Conservation (phyloP, 2,113 vertebrate species). For the Meles meles region DNA sequence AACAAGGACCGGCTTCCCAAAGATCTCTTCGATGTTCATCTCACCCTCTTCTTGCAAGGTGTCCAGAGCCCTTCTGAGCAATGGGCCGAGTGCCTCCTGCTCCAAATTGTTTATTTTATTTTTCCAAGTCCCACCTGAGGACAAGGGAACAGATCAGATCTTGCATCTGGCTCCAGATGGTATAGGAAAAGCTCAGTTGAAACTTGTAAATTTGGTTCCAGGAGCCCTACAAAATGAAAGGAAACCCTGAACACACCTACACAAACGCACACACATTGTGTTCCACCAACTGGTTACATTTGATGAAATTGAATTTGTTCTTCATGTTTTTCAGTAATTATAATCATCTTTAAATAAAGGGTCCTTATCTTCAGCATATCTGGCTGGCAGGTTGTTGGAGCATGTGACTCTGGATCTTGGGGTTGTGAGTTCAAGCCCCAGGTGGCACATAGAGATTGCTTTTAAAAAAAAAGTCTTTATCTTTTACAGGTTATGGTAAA, state of each 20-base stretch:
- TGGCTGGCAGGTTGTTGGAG: not conserved
- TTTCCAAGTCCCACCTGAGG: not conserved
- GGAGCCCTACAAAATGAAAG: not conserved
- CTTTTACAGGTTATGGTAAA: not conserved
- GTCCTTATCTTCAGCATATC: not conserved
- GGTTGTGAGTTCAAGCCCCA: not conserved
- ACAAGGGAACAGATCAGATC: not conserved
- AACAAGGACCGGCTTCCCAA: not conserved
- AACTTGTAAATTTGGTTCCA: not conserved
- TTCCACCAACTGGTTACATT: not conserved
- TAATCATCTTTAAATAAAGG: not conserved
- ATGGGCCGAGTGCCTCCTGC: not conserved
- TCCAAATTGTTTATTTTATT: not conserved
- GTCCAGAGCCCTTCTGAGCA: not conserved
- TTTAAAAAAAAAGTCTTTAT: not conserved
- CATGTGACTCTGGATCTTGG: not conserved
- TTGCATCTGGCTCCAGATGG: not conserved
- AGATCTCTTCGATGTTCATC: not conserved
- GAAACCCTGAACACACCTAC: not conserved
- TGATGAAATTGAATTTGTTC: not conserved
- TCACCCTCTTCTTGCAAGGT: not conserved
- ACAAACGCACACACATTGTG: not conserved
- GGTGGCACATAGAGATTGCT: not conserved
- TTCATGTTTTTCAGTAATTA: not conserved
- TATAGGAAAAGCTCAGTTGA: not conserved